Evolutionary conservation across 37 sponge, comb jelly and placozoan genomes (phyloP).

Genomic region (Axinella damicornis): DNA sequence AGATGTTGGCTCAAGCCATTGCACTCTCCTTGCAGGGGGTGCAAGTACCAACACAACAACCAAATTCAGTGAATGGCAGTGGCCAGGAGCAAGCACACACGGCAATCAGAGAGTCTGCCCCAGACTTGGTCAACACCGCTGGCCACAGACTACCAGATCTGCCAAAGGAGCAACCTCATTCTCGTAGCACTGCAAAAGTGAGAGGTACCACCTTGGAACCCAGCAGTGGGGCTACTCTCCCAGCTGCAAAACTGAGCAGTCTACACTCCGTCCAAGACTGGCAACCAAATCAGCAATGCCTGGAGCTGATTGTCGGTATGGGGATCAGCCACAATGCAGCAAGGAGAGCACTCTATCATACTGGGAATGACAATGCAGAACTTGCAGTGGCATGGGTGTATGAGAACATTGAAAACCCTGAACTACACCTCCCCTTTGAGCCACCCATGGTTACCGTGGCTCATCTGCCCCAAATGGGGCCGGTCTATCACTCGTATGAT

Average conservation of each 20-base stretch:
- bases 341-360: constrained; percentile 69
- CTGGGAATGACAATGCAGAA: constrained; percentile 64
- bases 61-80: neutral
- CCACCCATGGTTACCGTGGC: constrained; percentile 23
- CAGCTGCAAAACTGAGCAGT: constrained; percentile 27
- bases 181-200: neutral
- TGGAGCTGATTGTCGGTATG: constrained; percentile 71
- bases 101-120: constrained; percentile 4
- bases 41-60: neutral
- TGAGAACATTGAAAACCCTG: constrained; percentile 74
- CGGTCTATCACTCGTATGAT: constrained; percentile 47
- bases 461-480: constrained; percentile 37
- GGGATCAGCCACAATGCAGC: constrained; percentile 82
- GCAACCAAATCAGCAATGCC: constrained; percentile 35
- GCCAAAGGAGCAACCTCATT: no score
- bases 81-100: neutral
- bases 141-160: no score
- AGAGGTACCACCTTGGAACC: neutral
- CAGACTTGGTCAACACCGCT: constrained; percentile 1
- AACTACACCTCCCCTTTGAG: constrained; percentile 66
- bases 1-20: constrained; percentile 49
- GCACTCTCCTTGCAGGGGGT: constrained; percentile 53
- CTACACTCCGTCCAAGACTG: constrained; percentile 12
- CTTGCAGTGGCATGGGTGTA: constrained; percentile 75
- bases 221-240: neutral